phyloP scores from a whole-genome alignment of 2,797 vertebrate genomes.

The Momotus momota region DNA sequence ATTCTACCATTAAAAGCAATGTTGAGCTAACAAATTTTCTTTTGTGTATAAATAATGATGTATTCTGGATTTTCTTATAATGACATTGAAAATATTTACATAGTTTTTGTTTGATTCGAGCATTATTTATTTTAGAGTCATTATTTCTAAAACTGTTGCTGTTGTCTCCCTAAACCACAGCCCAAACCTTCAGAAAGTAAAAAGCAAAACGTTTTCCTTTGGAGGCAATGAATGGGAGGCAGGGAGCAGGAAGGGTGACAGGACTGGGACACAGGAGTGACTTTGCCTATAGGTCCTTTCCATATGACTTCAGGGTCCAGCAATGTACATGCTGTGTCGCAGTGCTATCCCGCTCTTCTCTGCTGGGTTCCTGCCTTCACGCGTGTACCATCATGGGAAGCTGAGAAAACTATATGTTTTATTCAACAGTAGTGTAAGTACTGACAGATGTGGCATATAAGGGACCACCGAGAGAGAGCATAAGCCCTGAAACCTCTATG shows the following conservation, averaged over 20 bases:
- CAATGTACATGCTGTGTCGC: neutral
- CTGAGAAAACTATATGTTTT: neutral
- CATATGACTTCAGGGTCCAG: neutral
- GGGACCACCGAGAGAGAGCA: neutral
- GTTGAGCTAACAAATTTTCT: neutral
- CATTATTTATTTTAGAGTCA: neutral
- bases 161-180: neutral
- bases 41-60: neutral
- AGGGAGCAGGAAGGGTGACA: neutral
- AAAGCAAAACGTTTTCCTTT: neutral
- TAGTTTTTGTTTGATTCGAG: neutral
- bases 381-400: accelerated
- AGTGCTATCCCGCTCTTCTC: neutral
- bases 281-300: neutral
- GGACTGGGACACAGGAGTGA: neutral
- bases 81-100: neutral
- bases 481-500: neutral
- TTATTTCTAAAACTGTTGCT: neutral
- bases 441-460: neutral
- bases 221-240: neutral
- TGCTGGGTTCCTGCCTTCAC: neutral
- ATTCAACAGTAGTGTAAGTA: neutral
- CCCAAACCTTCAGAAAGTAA: neutral
- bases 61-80: neutral
- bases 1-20: neutral